Base-by-base conservation (phyloP, 2,888 invertebrate genomes). In the Rhagonycha fulva region DNA sequence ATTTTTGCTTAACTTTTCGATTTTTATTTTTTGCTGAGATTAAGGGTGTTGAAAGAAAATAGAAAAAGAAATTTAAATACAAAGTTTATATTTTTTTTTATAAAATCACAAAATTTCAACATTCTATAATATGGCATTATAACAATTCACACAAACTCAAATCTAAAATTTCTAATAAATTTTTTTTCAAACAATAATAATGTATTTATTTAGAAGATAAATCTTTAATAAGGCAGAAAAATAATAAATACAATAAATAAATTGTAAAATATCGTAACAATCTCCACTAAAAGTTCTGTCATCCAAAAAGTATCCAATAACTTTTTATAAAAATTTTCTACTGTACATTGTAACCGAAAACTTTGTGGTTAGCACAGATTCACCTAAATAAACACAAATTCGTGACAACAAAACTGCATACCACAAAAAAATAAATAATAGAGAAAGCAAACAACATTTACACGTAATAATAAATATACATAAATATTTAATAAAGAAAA, bases 21-120 rank as follows among this genome's bases (percentile, higher is more conserved):
- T 47, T 1, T n/a, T 47, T 5, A 11, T 47, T n/a, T 4, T 32
- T 32, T 30, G 10, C 11, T 30, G 11, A 3, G 11, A 30, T 12
- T 30, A 0, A 0, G 47, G 47, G n/a, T 2, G 4, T 4, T 47
- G 47, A 47, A 47, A 47, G 28, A 28, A 9, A 47, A n/a, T n/a
- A 19, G 19, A 47, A 47, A n/a, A 32, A 32, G 11, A 47, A 30
- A n/a, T 66, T 78, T 78, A 78, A 79, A 74, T 78, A 80, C 72
- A 76, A 80, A 79, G 80, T 79, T 47, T 76, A 72, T 78, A 75
- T 78, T 73, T 80, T 85, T 84, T 85, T 86, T 85, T 87, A 87
- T 86, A 87, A 87, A 88, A 88, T 87, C 87, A 86, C 87, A 87
- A 87, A 87, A 86, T 87, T 66, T 78, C 87, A 87, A 87, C 87